These are phyloP conservation scores for Caenorhabditis angaria DNA, from an alignment of 2,888 invertebrate genomes.

Conservation along the genomic window DNA sequence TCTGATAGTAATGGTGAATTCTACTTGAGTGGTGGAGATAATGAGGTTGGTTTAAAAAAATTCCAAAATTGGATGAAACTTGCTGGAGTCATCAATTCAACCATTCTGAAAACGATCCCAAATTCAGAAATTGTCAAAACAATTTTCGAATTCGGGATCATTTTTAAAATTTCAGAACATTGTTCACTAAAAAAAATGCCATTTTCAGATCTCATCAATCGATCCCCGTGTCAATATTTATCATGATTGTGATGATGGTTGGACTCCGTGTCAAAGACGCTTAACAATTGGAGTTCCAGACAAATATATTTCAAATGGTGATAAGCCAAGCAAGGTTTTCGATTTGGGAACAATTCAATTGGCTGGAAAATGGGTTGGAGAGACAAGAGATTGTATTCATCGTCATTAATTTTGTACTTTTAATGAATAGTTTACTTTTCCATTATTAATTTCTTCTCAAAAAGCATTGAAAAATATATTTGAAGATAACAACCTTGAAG, in stretches of 20 bases:
- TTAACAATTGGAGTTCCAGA: conserved; percentile 51
- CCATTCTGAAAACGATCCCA: too few relatives aligned
- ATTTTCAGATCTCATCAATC: conserved; percentile 31
- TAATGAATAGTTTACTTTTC: not conserved
- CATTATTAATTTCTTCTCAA: not conserved
- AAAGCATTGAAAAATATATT: conserved; percentile 4
- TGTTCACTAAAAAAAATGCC: not conserved
- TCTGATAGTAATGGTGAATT: conserved; percentile 46
- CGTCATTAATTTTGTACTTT: conserved; percentile 24
- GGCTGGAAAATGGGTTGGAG: conserved; percentile 54
- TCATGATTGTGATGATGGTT: conserved; percentile 53
- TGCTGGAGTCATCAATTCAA: too few relatives aligned
- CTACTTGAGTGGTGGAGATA: conserved; percentile 37
- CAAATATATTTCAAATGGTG: conserved; percentile 47
- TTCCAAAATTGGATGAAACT: too few relatives aligned
- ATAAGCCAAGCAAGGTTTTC: conserved; percentile 39
- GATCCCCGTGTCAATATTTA: conserved; percentile 45
- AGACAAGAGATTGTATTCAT: conserved; percentile 55
- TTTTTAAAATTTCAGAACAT: not conserved
- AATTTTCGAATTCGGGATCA: not conserved
- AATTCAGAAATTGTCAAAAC: too few relatives aligned
- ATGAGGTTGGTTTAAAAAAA: conserved; percentile 16
- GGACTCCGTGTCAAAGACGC: conserved; percentile 58
- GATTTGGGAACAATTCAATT: conserved; percentile 53
- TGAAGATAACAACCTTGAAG: not conserved